A percentile compares a stretch with the other conserved stretches of the same genome.
Evolutionary conservation across 2,797 vertebrate genomes (phyloP).

Genomic region (Alauda arvensis): DNA sequence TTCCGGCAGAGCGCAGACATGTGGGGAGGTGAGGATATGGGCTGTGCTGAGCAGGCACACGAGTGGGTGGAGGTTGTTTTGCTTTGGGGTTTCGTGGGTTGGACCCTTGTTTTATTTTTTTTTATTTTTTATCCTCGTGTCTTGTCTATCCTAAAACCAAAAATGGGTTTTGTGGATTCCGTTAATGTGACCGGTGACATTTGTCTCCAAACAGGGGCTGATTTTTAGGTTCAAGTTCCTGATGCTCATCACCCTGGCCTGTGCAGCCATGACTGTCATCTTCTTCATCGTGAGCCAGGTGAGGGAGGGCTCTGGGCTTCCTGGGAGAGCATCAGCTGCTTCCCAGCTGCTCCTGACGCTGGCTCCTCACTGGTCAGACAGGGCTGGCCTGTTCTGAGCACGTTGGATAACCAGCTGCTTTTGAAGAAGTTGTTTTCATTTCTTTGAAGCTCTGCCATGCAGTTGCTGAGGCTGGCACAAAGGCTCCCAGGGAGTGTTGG

Average conservation of each 20-base stretch:
- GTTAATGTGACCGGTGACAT: slow-evolving; percentile 14
- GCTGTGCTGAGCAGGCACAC: neutral
- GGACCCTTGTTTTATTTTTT: slow-evolving; percentile 4
- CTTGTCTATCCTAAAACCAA: slow-evolving; percentile 4
- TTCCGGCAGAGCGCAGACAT: neutral
- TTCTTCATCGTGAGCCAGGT: slow-evolving; percentile 98
- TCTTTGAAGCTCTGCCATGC: neutral
- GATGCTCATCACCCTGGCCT: slow-evolving; percentile 93
- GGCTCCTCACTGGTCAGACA: neutral
- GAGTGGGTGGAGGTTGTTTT: slow-evolving; percentile 57
- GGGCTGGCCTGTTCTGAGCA: neutral
- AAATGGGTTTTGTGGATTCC: slow-evolving; percentile 24
- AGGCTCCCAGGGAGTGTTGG: rapidly evolving
- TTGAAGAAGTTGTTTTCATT: neutral
- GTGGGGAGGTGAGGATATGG: slow-evolving; percentile 31
- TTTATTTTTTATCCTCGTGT: neutral
- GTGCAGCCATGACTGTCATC: slow-evolving; percentile 95
- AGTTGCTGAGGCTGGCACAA: neutral
- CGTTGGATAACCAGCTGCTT: neutral
- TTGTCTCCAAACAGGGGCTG: slow-evolving; percentile 79
- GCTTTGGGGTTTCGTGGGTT: slow-evolving; percentile 47
- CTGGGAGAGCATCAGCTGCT: rapidly evolving
- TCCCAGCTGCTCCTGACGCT: rapidly evolving
- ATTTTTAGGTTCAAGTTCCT: slow-evolving; percentile 98
- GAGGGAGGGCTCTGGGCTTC: neutral